Conservation (phyloP, 1,140 invertebrate species). For the Brachionus koreanus region DNA sequence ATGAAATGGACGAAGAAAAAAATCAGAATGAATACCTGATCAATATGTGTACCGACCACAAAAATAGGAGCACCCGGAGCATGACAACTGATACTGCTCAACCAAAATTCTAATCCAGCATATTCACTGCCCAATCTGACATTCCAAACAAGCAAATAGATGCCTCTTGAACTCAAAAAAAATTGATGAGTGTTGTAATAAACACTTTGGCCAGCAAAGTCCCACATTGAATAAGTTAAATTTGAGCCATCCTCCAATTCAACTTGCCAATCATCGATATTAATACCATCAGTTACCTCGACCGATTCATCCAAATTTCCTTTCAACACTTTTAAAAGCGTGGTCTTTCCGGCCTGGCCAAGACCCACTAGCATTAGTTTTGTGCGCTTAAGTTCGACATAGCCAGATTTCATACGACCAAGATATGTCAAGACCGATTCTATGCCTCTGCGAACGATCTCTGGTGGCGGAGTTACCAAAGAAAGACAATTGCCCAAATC, state of each 20-base stretch:
- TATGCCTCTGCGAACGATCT: conserved; percentile 52
- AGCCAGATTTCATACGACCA: conserved; percentile 50
- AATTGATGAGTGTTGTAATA: conserved; percentile 59
- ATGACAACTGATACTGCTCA: conserved; percentile 54
- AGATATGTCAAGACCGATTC: conserved; percentile 51
- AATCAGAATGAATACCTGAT: background rate
- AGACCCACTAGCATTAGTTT: conserved; percentile 58
- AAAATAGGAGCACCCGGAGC: conserved; percentile 25
- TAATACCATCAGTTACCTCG: conserved; percentile 54
- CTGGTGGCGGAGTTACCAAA: conserved; percentile 54
- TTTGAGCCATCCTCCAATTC: background rate
- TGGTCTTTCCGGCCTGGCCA: conserved; percentile 58
- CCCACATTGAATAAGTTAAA: conserved; percentile 52
- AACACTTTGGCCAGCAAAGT: conserved; percentile 58
- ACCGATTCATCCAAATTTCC: conserved; percentile 44
- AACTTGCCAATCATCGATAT: conserved; percentile 52
- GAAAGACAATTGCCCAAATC: conserved; percentile 49
- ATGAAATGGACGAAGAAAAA: too few species aligned
- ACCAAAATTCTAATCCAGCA: conserved; percentile 57
- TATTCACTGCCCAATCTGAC: conserved; percentile 55
- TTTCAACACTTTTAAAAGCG: conserved; percentile 47
- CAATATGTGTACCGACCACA: conserved; percentile 3
- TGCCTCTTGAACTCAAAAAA: conserved; percentile 55
- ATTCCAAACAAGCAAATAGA: conserved; percentile 57
- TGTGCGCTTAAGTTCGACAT: conserved; percentile 52